Base-by-base conservation (phyloP, 2,888 invertebrate genomes). In the Omphaloscelis lunosa region DNA sequence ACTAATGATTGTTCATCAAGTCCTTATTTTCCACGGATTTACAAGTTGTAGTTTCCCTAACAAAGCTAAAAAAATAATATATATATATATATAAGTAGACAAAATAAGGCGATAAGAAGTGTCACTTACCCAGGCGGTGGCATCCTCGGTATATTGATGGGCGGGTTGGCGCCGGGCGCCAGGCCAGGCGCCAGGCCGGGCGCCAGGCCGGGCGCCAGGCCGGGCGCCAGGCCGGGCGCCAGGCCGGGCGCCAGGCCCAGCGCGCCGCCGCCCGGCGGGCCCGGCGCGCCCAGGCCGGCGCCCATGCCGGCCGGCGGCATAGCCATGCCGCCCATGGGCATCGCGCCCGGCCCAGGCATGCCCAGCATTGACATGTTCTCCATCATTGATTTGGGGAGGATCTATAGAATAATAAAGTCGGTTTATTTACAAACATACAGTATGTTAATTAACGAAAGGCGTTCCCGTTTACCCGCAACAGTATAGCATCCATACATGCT, bases 351-450 rank as follows among this genome's bases (percentile, higher is more conserved):
- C 1, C 75, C 78, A 34, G 84, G 84, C 87, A 92, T 72, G 61
- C 88, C 92, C 88, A 94, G 71, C 90, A 93, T 89, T 2, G 93
- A 89, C 90, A 95, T 93, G 77, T 92, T 93, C 62, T 95, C 95
- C 90, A 94, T 90, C 91, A 95, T 91, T 0, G 94, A 88, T 80
- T 96, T 96, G 2, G 96, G 96, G 8, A 96, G 89, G 75, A 96
- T 95, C 96, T 96, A 91, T n/a, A 15, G 4, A n/a, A n/a, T 4
- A 23, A 76, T 20, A 17, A 6, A 5, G 0, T 23, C 2, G 2
- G 23, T 8, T 48, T 48, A 66, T 48, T 48, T 4, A 12, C 2
- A 6, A 27, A 6, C n/a, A n/a, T n/a, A n/a, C n/a, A n/a, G n/a
- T n/a, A n/a, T n/a, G n/a, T n/a, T n/a, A n/a, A n/a, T n/a, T n/a